Percentiles rank a stretch among this genome's conserved stretches.
These are phyloP conservation scores for Platyrinchus mystaceus DNA, from an alignment of 2,797 vertebrate genomes.

Conservation along the genomic window DNA sequence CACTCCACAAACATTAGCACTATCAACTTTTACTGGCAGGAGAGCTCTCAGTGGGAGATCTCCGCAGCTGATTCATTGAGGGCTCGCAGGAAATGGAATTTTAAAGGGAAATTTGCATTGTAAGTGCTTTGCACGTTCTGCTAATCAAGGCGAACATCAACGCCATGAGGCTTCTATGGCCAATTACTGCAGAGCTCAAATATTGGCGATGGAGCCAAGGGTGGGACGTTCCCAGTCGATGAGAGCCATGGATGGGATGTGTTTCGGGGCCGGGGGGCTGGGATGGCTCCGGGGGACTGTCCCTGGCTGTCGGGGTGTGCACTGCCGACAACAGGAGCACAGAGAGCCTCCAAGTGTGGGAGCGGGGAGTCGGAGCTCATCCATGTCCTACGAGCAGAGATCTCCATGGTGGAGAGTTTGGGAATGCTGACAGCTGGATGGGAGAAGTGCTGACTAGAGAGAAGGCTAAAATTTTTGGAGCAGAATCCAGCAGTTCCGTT, in stretches of 20 bases:
- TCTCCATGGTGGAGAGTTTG: neutral
- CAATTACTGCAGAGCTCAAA: conserved; percentile 1
- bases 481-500: neutral
- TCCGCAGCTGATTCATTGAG: conserved; percentile 50
- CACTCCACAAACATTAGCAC: conserved; percentile 40
- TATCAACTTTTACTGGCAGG: conserved; percentile 52
- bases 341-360: neutral
- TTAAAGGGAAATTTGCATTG: conserved; percentile 45
- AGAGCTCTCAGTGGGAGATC: conserved; percentile 52
- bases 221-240: neutral
- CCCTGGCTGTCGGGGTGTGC: fast-evolving
- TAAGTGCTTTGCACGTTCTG: conserved; percentile 31
- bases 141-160: conserved; percentile 16
- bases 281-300: fast-evolving
- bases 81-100: conserved; percentile 35
- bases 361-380: fast-evolving
- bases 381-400: neutral
- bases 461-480: neutral
- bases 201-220: neutral
- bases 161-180: neutral
- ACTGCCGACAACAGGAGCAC: neutral
- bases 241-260: neutral
- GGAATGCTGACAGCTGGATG: neutral
- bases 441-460: neutral
- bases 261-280: neutral